phyloP scores from a whole-genome alignment of 1,140 invertebrate genomes.

The Neodiprion lecontei region DNA sequence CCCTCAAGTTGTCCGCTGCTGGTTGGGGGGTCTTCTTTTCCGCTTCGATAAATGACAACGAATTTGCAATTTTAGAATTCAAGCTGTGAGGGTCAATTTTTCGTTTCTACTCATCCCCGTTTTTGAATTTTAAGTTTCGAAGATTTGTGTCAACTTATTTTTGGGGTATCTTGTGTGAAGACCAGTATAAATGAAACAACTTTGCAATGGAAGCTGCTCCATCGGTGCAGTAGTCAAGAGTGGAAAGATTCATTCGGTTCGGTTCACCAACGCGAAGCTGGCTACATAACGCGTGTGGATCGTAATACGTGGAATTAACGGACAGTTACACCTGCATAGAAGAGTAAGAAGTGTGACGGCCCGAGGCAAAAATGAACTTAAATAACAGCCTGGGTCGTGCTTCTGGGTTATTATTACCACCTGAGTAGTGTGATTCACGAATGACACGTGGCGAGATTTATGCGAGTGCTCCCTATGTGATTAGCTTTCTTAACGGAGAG shows the following conservation, averaged over 20 bases:
- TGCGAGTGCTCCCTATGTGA: constrained; percentile 47
- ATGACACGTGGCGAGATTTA: constrained; percentile 53
- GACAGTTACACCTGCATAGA: constrained; percentile 16
- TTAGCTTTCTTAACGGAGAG: constrained; percentile 42
- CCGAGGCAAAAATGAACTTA: constrained; percentile 40
- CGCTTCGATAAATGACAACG: neutral
- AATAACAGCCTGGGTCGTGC: constrained; percentile 50
- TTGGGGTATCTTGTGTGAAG: no score
- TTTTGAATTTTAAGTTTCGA: neutral
- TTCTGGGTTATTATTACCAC: constrained; percentile 51
- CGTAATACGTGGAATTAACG: constrained; percentile 15
- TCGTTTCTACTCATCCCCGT: neutral
- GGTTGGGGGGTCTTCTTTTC: neutral
- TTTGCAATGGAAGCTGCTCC: no score
- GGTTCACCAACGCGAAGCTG: no score
- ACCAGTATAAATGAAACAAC: no score
- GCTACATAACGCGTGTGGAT: neutral
- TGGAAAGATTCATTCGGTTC: no score
- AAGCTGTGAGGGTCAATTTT: neutral
- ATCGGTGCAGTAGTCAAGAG: no score
- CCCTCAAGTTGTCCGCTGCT: neutral
- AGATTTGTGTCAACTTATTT: no score
- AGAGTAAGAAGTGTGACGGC: constrained; percentile 27
- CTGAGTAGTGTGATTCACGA: constrained; percentile 51
- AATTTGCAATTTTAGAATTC: no score